A percentile compares a stretch with the other conserved stretches of the same genome.
Conservation (phyloP, 2,113 vertebrate genomes). For the Baryphthengus martii region DNA sequence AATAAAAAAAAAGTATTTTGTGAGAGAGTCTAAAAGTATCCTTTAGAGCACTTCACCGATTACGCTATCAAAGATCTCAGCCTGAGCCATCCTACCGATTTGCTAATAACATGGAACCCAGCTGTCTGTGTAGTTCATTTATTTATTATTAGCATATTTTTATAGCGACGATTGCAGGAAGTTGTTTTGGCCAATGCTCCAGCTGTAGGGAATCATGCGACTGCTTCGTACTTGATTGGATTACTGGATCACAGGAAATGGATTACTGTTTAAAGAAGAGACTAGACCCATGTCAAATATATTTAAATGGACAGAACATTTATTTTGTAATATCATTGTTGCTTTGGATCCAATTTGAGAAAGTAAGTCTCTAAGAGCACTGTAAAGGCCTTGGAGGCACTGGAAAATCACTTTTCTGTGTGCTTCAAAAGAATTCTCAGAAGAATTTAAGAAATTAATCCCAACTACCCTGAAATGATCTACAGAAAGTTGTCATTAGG, state of each 20-base stretch:
- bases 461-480: not conserved
- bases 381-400: not conserved
- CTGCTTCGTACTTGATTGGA: not conserved
- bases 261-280: not conserved
- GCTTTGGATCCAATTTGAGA: not conserved
- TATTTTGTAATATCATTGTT: constrained; percentile 5
- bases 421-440: constrained; percentile 28
- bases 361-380: constrained; percentile 10
- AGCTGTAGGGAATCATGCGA: not conserved
- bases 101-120: not conserved
- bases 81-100: not conserved
- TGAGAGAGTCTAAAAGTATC: not conserved
- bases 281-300: not conserved
- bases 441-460: constrained; percentile 34
- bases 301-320: constrained; percentile 28
- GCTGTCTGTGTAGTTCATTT: not conserved
- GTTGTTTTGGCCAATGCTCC: not conserved
- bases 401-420: constrained; percentile 29
- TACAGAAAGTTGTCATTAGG: constrained; percentile 27
- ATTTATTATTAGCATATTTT: not conserved
- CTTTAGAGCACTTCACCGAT: not conserved
- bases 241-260: not conserved
- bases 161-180: not conserved
- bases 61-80: not conserved
- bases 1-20: not conserved